phyloP scores from a whole-genome alignment of 2,797 vertebrate species.

The Gallinago nigripennis region DNA sequence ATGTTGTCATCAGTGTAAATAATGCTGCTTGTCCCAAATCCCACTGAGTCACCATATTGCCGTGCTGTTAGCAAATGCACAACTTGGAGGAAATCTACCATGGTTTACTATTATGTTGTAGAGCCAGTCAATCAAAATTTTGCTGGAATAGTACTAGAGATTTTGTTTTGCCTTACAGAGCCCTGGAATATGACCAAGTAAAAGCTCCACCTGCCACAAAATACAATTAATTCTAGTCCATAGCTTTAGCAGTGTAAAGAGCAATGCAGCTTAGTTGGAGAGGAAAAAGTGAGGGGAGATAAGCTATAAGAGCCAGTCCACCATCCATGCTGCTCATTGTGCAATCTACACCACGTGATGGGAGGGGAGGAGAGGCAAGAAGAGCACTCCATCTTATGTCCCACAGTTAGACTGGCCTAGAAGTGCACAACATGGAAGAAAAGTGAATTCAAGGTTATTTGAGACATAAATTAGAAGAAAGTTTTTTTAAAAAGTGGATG shows the following conservation, averaged over 20 bases:
- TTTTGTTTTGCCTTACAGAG: slow-evolving; percentile 53
- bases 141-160: slow-evolving; percentile 52
- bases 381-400: not conserved
- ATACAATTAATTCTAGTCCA: not conserved
- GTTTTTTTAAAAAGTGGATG: not conserved
- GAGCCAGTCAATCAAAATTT: slow-evolving; percentile 69
- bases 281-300: not conserved
- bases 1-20: slow-evolving; percentile 77
- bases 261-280: not conserved
- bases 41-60: slow-evolving; percentile 65
- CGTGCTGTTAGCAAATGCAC: slow-evolving; percentile 33
- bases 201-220: slow-evolving; percentile 61
- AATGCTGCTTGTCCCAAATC: slow-evolving; percentile 61
- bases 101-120: slow-evolving; percentile 53
- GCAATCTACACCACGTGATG: not conserved
- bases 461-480: not conserved
- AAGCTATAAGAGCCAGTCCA: not conserved
- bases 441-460: not conserved
- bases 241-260: not conserved
- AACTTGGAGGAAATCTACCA: slow-evolving; percentile 52
- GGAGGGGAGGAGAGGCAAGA: not conserved
- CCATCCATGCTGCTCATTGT: not conserved
- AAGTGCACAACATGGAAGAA: not conserved
- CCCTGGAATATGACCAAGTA: slow-evolving; percentile 47
- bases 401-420: not conserved